Evolutionary conservation across 2,888 invertebrate species (phyloP).

Genomic region (Epiperipatus broadwayi): DNA sequence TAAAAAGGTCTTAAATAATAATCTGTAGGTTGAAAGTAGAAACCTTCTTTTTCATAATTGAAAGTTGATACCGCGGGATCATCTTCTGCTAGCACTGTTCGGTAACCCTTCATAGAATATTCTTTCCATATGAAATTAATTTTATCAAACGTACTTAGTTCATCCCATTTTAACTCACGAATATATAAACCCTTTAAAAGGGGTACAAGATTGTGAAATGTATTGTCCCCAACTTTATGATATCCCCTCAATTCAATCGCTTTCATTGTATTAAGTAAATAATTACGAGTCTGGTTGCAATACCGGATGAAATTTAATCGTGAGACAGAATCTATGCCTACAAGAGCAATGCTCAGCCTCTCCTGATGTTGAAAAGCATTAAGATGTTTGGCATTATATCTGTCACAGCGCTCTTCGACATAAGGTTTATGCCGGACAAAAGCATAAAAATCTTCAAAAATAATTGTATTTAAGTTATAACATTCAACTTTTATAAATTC

Average conservation of each 20-base stretch:
- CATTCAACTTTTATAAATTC: too few relatives aligned
- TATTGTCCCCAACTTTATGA: slow-evolving; percentile 84
- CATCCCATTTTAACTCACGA: too few relatives aligned
- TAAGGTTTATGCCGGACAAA: too few relatives aligned
- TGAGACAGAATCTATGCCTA: slow-evolving; percentile 70
- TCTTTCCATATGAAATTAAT: slow-evolving; percentile 70
- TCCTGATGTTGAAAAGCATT: too few relatives aligned
- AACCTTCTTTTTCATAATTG: slow-evolving; percentile 56
- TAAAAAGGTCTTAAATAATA: slow-evolving; percentile 60
- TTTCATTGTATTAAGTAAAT: slow-evolving; percentile 38
- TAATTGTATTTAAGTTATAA: too few relatives aligned
- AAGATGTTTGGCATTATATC: too few relatives aligned
- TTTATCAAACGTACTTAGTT: too few relatives aligned
- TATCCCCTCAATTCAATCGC: slow-evolving; percentile 65
- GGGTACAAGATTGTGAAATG: slow-evolving; percentile 70
- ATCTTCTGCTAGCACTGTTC: slow-evolving; percentile 66
- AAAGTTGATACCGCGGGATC: slow-evolving; percentile 56
- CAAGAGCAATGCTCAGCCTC: slow-evolving; percentile 51
- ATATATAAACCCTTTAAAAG: slow-evolving; percentile 57
- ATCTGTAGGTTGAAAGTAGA: slow-evolving; percentile 57
- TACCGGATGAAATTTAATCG: slow-evolving; percentile 63
- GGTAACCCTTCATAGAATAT: slow-evolving; percentile 48
- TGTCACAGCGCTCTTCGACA: too few relatives aligned
- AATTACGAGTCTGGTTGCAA: slow-evolving; percentile 49
- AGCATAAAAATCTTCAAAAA: too few relatives aligned